Base-by-base conservation (phyloP, 2,797 vertebrate species). In the Staurois parvus region DNA sequence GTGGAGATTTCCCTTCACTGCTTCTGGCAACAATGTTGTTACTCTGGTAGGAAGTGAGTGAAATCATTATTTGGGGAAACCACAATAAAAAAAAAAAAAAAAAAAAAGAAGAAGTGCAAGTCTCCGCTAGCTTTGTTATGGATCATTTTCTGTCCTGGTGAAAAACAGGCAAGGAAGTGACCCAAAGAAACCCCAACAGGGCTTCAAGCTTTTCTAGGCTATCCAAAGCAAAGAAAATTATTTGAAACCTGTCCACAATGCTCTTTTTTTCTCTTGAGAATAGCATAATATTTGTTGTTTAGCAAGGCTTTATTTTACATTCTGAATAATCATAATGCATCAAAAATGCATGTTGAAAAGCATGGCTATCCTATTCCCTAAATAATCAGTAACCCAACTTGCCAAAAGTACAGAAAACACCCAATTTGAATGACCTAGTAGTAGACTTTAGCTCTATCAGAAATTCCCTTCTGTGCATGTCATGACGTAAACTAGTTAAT, bases 351-450 rank as follows among this genome's bases (percentile, higher is more conserved):
- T 26, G 10, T 2, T 66, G n/a, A 66, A 28, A 28, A 28, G 26
- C 62, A 28, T 66, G 26, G n/a, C 26, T 4, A 28, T 1, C n/a
- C 11, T 29, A 28, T 29, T 29, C 2, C 11, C 4, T 11, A n/a
- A 28, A 28, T 28, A 17, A 66, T 12, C 26, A 66, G 26, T 66
- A 28, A 3, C 10, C 3, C 17, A 28, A 29, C 13, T 26, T 66
- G 8, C 26, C 26, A 66, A 15, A 8, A 68, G 76, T 42, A 21
- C 17, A 45, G 64, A 67, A 59, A 48, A 79, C 40, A 79, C 26
- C 64, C 64, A 29, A 79, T 45, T 64, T 13, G 64, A 19, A 79
- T 68, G 15, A 79, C 64, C 76, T 79, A 42, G 64, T 29, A 48
- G 64, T 2, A 42, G 64, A 79, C 76, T 69, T 7, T 69, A n/a